A percentile compares a stretch with the other conserved stretches of the same genome.
Conservation (phyloP, 2,113 vertebrate species). For the Pionites leucogaster region DNA sequence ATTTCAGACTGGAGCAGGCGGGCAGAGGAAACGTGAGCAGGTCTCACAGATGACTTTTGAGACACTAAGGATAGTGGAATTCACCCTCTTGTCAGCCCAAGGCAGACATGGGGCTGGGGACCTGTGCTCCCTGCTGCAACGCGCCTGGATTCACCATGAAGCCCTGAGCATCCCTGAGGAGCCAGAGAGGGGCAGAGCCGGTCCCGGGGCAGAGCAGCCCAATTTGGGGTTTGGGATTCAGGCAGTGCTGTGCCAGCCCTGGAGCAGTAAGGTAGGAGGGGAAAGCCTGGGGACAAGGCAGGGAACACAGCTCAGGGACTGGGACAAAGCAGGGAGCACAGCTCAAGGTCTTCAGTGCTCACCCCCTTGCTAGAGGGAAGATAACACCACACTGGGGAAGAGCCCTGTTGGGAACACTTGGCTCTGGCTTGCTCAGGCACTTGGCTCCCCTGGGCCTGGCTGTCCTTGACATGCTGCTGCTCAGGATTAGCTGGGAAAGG, state of each 20-base stretch:
- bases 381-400: fast-evolving
- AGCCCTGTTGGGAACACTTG: fast-evolving
- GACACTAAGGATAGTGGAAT: neutral
- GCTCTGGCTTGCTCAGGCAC: fast-evolving
- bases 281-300: neutral
- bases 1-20: neutral
- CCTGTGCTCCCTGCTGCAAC: fast-evolving
- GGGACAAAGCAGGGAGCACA: neutral
- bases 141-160: fast-evolving
- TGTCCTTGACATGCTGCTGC: neutral
- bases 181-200: neutral
- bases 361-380: neutral
- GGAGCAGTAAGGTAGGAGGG: too few relatives aligned
- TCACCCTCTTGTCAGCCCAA: neutral
- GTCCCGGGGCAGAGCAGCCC: neutral
- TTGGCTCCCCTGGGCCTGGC: neutral
- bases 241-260: neutral
- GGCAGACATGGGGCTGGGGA: fast-evolving
- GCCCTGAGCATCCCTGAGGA: neutral
- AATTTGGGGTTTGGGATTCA: neutral
- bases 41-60: neutral
- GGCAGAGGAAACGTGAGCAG: fast-evolving
- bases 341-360: neutral
- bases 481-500: neutral
- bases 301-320: neutral